Evolutionary conservation across 1,140 invertebrate species (phyloP).

Genomic region (Lasioglossum albipes): DNA sequence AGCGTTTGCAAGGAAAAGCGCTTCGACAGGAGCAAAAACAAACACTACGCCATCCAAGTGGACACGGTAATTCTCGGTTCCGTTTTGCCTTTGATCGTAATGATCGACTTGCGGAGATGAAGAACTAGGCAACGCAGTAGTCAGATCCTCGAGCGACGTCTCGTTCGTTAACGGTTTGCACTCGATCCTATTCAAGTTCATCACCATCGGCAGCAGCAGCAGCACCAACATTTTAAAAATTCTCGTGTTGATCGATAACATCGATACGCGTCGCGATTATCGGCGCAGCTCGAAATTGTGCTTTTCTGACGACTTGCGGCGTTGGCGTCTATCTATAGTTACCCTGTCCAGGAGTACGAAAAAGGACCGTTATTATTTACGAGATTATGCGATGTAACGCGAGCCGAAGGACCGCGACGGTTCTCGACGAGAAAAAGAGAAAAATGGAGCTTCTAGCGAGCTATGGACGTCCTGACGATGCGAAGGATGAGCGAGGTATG

Average conservation of each 20-base stretch:
- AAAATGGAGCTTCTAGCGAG: conserved; percentile 16
- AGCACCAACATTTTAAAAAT: conserved; percentile 68
- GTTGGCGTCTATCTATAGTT: neutral
- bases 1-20: conserved; percentile 71
- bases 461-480: conserved; percentile 53
- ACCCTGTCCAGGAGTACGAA: too few relatives aligned
- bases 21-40: conserved; percentile 83
- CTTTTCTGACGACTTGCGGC: too few relatives aligned
- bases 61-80: conserved; percentile 84
- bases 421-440: neutral
- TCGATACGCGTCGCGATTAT: conserved; percentile 31
- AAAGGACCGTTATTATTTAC: too few relatives aligned
- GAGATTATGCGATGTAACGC: too few relatives aligned
- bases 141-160: conserved; percentile 10
- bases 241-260: conserved; percentile 70
- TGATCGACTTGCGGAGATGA: conserved; percentile 56
- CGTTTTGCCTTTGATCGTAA: conserved; percentile 87
- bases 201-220: conserved; percentile 48
- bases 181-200: conserved; percentile 9
- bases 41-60: conserved; percentile 84
- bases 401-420: neutral
- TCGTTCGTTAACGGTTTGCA: conserved; percentile 40
- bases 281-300: neutral
- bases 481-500: conserved; percentile 58
- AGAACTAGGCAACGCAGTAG: conserved; percentile 1